Evolutionary conservation across 2,888 invertebrate species (phyloP).

Genomic region (Chloromyia formosa): DNA sequence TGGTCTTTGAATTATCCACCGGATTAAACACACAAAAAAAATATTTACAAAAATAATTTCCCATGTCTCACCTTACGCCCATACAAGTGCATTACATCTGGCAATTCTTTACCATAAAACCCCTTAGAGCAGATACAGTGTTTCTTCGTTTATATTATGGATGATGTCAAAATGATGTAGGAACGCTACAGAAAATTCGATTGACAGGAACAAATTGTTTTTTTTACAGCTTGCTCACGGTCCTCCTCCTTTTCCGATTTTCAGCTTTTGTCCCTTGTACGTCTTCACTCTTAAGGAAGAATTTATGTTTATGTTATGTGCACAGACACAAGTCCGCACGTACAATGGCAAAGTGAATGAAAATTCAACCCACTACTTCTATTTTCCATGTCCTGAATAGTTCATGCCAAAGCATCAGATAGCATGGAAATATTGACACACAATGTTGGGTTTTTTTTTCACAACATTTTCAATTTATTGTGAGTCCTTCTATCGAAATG

Average conservation of each 20-base stretch:
- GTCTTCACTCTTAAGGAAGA: not conserved
- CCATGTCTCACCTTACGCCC: no score
- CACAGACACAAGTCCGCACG: not conserved
- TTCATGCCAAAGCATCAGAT: slow-evolving; percentile 1
- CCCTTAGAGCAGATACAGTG: no score
- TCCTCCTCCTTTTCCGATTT: slow-evolving; percentile 13
- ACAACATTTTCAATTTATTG: slow-evolving; percentile 27
- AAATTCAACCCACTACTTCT: no score
- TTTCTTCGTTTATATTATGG: slow-evolving; percentile 22
- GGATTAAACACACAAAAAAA: no score
- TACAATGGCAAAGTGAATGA: not conserved
- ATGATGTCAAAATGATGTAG: slow-evolving; percentile 38
- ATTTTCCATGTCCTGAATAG: no score
- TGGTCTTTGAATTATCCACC: no score
- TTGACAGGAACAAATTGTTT: slow-evolving; percentile 47
- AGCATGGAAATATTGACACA: slow-evolving; percentile 33
- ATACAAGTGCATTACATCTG: no score
- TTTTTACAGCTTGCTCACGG: slow-evolving; percentile 23
- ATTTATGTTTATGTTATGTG: not conserved
- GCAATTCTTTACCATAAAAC: no score
- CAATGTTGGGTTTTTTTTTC: not conserved
- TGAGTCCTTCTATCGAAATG: not conserved
- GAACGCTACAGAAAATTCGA: slow-evolving; percentile 41
- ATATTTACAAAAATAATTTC: no score
- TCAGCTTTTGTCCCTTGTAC: not conserved